Evolutionary conservation across 2,888 invertebrate genomes (phyloP).

Genomic region (Drosophila yooni): DNA sequence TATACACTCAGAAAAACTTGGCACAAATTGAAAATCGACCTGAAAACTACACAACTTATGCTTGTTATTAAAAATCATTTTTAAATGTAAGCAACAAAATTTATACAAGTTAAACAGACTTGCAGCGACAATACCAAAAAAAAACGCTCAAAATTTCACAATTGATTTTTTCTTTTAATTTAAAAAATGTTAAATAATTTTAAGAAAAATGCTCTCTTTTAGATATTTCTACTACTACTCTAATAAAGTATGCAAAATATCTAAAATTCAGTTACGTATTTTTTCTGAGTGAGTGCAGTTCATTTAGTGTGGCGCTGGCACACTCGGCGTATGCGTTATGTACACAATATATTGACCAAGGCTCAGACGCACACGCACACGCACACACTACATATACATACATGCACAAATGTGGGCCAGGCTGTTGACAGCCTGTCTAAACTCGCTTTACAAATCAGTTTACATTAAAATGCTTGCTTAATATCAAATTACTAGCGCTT

Average conservation of each 20-base stretch:
- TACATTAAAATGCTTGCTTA: conserved; percentile 8
- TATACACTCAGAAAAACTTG: not conserved
- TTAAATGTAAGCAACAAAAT: not conserved
- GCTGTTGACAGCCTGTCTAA: conserved; percentile 33
- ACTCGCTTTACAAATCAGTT: conserved; percentile 14
- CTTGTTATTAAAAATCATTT: not conserved
- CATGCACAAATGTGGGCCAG: conserved; percentile 20
- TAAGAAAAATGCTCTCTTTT: fast-evolving
- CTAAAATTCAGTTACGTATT: not conserved
- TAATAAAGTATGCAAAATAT: not conserved
- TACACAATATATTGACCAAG: conserved; percentile 24
- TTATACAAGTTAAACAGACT: not conserved
- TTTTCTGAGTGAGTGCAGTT: conserved; percentile 11
- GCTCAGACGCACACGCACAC: not conserved
- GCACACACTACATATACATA: not conserved
- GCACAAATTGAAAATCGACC: not conserved
- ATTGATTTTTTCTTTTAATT: no score
- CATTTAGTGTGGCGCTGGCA: conserved; percentile 39
- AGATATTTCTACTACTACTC: not conserved
- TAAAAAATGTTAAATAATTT: not conserved
- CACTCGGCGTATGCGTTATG: conserved; percentile 62
- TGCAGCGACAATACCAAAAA: not conserved
- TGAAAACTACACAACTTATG: not conserved
- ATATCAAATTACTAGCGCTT: conserved; percentile 5
- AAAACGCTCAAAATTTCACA: not conserved